Base-by-base conservation (phyloP, 2,113 vertebrate species). In the Girardinichthys multiradiatus region DNA sequence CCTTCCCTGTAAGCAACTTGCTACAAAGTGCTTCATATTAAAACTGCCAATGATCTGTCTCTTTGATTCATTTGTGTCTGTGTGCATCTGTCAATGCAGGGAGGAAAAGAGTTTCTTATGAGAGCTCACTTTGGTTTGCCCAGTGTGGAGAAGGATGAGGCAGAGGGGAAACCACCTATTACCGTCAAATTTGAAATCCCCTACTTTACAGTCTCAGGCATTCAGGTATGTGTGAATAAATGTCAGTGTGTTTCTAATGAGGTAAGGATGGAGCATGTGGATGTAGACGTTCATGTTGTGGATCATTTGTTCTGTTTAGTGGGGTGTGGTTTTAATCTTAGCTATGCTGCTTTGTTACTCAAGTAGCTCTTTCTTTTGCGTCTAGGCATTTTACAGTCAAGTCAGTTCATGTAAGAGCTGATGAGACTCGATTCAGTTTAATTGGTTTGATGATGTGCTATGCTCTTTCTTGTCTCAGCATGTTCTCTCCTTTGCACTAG, bases 121-220 rank as follows among this genome's bases (percentile, higher is more conserved):
- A 94, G 97, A 0, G 97, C 97, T n/a, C 96, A 97, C 82, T 97
- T 98, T 58, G 95, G 97, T 65, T 94, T 98, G 30, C 97, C 97
- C 61, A 98, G 97, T 0, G 96, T 98, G 87, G 96, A 98, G 81
- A 97, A 93, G 0, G 94, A 96, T 69, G 96, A 97, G 37, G 29
- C 92, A 1, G 97, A 98, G 76, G 96, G 96, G 19, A 96, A 94
- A 77, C 96, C 97, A 15, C 97, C 97, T 54, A 96, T 98, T 37
- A 93, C 95, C 0, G 96, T 98, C 77, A 97, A 96, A 87, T 98
- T 98, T 83, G 96, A 98, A 91, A 98, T 98, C 68, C 97, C 97
- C 5, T 98, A 98, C 81, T 98, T 98, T 80, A 98, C 97, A 0
- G 97, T 98, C 39, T 98, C 97, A 0, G 97, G 97, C 68, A 97